phyloP scores from a whole-genome alignment of 2,888 invertebrate species.

The Cheilosia impressa region DNA sequence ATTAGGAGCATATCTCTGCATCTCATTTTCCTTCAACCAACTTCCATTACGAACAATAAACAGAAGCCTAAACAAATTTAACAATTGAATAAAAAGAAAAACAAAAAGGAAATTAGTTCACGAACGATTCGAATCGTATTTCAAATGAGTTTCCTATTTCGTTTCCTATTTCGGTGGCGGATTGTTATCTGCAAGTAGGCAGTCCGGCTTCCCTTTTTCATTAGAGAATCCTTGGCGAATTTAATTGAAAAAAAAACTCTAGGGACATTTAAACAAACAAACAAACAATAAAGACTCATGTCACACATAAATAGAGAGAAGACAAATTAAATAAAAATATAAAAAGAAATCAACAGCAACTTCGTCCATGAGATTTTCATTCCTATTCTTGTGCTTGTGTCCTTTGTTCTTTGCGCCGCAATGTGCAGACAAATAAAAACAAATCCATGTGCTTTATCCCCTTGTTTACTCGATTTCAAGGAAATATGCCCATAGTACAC shows the following conservation, averaged over 20 bases:
- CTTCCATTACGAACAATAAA: background rate
- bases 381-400: slow-evolving; percentile 38
- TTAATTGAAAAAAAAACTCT: slow-evolving; percentile 33
- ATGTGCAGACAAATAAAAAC: too few relatives aligned
- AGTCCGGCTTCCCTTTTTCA: slow-evolving; percentile 15
- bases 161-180: slow-evolving; percentile 2
- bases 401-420: slow-evolving; percentile 34
- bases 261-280: slow-evolving; percentile 36
- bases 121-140: slow-evolving; percentile 27
- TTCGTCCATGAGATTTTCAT: slow-evolving; percentile 47
- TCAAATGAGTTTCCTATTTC: slow-evolving; percentile 24
- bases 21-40: background rate
- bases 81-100: background rate
- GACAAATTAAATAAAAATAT: slow-evolving; percentile 49
- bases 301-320: slow-evolving; percentile 17
- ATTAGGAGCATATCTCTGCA: background rate
- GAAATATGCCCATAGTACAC: slow-evolving; percentile 49
- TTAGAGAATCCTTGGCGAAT: slow-evolving; percentile 27
- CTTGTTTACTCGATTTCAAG: slow-evolving; percentile 28
- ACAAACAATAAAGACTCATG: slow-evolving; percentile 46
- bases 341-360: slow-evolving; percentile 22
- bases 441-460: background rate
- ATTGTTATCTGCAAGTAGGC: slow-evolving; percentile 3
- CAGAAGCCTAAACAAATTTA: slow-evolving; percentile 7
- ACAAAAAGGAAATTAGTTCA: slow-evolving; percentile 13